Evolutionary conservation across 37 sponge, comb jelly and placozoan genomes (phyloP), one percentile per base, ranked within the genome.

Genomic region (Hormiphora californensis): DNA sequence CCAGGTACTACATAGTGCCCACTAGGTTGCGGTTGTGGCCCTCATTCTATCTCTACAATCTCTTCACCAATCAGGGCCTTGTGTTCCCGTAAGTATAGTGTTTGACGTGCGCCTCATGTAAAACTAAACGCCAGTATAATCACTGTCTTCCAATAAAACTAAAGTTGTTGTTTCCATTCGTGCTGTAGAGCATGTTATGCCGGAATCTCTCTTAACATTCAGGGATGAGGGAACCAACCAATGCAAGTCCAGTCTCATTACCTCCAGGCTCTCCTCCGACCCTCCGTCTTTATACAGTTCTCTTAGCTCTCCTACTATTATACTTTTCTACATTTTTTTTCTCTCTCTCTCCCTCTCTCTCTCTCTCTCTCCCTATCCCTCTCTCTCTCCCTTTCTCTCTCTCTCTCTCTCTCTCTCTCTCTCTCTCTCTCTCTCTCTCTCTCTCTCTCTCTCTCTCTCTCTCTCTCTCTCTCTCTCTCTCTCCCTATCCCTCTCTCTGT

Each of bases 21-120:
- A 73, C 43, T 1, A 73, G 43, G 23, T 25, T 73, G 27, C 7
- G 81, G 23, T 28, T 73, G 41, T 73, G 81, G 81, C 81, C 81
- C 23, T 43, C 81, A 36, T 73, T 27, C 23, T 73, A 46, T 43
- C 81, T 73, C 23, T 73, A 73, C 44, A 73, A 46, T 25, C 40
- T 46, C 27, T 32, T 67, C 19, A 67, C 37, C 35, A 34, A 67
- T 39, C n/a, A n/a, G n/a, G n/a, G n/a, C n/a, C n/a, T n/a, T n/a
- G n/a, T n/a, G n/a, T n/a, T n/a, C n/a, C n/a, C n/a, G n/a, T n/a
- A n/a, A n/a, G n/a, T n/a, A n/a, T n/a, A n/a, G n/a, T n/a, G n/a
- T n/a, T n/a, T n/a, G n/a, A n/a, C n/a, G n/a, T n/a, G n/a, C n/a
- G n/a, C 9, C 53, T 49, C 53, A 49, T 15, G 9, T 49, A 49